Evolutionary conservation across 1,140 invertebrate genomes (phyloP).

Genomic region (Drosophila nikananu): DNA sequence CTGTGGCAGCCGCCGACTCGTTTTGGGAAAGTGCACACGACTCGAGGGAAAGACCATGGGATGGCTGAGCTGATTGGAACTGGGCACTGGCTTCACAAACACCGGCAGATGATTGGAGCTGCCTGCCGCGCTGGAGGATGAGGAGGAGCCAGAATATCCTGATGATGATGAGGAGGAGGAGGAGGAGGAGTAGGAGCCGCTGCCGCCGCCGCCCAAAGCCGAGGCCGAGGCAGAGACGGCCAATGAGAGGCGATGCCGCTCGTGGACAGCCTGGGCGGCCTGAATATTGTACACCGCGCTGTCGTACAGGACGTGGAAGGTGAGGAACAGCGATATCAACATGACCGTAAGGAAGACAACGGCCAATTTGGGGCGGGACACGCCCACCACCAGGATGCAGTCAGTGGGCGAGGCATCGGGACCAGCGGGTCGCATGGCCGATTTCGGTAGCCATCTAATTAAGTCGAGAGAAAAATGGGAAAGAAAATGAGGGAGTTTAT

Average conservation of each 20-base stretch:
- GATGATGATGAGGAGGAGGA: conserved; percentile 14
- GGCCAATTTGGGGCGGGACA: conserved; percentile 92
- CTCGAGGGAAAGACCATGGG: conserved; percentile 85
- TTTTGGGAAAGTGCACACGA: conserved; percentile 86
- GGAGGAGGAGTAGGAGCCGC: conserved; percentile 1
- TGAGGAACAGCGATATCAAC: conserved; percentile 91
- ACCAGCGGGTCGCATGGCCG: conserved; percentile 91
- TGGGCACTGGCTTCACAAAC: conserved; percentile 74
- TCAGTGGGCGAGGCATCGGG: conserved; percentile 89
- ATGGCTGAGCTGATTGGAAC: conserved; percentile 79
- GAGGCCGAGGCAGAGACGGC: conserved; percentile 51
- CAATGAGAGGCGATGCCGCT: conserved; percentile 73
- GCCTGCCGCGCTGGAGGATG: background rate
- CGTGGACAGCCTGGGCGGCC: conserved; percentile 79
- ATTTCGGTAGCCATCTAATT: conserved; percentile 91
- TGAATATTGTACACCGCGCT: conserved; percentile 92
- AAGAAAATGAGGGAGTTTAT: conserved; percentile 15
- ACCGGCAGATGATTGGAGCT: conserved; percentile 64
- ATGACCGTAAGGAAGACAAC: conserved; percentile 91
- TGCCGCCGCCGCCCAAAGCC: conserved; percentile 3
- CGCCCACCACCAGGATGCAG: conserved; percentile 91
- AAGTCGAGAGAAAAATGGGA: conserved; percentile 6
- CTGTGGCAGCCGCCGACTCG: conserved; percentile 87
- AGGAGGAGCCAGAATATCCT: conserved; percentile 28
- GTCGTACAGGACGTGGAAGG: conserved; percentile 93